These are phyloP conservation scores for Stichodactyla helianthus DNA, from an alignment of 64 coral and sea anemone species.

Conservation along the genomic window DNA sequence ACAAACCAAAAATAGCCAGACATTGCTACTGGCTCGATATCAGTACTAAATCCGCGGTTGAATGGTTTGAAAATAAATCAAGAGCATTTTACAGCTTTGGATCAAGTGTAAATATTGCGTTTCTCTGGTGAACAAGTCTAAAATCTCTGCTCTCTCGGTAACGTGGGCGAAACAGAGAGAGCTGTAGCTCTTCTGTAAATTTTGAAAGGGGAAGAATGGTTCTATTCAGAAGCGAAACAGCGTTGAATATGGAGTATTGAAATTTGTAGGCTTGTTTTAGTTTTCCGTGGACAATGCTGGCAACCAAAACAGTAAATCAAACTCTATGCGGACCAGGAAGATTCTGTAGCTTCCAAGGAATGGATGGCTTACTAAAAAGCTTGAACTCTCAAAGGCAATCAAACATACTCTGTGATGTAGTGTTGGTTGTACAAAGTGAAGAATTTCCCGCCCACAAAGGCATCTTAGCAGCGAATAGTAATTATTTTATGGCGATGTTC, in stretches of 20 bases:
- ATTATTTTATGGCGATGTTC: slow-evolving; percentile 82
- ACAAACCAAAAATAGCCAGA: slow-evolving; percentile 3
- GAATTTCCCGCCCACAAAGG: slow-evolving; percentile 73
- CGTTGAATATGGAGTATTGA: neutral
- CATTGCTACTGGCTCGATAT: neutral
- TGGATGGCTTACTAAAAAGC: slow-evolving; percentile 13
- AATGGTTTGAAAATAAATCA: neutral
- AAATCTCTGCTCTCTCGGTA: neutral
- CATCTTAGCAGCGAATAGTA: slow-evolving; percentile 75
- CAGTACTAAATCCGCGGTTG: neutral
- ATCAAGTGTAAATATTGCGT: neutral
- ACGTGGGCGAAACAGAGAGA: too few species aligned
- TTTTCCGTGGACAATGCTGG: neutral
- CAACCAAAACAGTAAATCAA: neutral
- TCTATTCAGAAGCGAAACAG: neutral
- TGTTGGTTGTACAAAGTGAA: slow-evolving; percentile 38
- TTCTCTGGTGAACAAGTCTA: neutral
- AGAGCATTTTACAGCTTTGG: neutral
- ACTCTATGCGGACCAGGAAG: neutral
- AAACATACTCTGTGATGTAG: slow-evolving; percentile 67
- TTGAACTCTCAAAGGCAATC: slow-evolving; percentile 70
- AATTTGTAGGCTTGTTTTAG: too few species aligned
- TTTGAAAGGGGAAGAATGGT: neutral
- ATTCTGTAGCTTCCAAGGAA: neutral
- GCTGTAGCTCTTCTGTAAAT: neutral